These are phyloP conservation scores for Calliscelio sp. DNA, from an alignment of 2,888 invertebrate species.

Conservation along the genomic window DNA sequence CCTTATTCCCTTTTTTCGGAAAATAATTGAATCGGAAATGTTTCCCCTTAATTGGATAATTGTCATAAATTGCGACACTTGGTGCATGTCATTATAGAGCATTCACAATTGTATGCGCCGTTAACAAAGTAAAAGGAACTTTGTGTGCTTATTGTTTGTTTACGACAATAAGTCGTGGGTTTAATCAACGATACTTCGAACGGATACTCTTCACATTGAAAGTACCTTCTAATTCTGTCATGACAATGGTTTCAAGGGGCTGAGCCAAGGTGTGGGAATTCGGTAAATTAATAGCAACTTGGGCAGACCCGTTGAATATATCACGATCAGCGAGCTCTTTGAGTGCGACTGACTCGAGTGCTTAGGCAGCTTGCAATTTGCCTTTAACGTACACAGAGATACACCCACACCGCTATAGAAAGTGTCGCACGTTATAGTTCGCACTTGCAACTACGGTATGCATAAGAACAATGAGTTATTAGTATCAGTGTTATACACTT, in stretches of 20 bases:
- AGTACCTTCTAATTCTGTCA: constrained; percentile 59
- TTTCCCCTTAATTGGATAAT: neutral
- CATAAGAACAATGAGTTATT: constrained; percentile 70
- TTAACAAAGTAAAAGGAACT: constrained; percentile 34
- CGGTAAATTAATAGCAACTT: constrained; percentile 69
- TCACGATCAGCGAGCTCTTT: constrained; percentile 69
- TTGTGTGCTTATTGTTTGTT: constrained; percentile 54
- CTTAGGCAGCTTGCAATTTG: constrained; percentile 70
- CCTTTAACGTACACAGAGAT: constrained; percentile 44
- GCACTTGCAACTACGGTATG: constrained; percentile 60
- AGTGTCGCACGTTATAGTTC: constrained; percentile 66
- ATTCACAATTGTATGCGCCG: neutral
- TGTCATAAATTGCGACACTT: constrained; percentile 9
- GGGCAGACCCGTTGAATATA: constrained; percentile 62
- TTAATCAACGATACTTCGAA: constrained; percentile 49
- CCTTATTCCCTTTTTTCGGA: neutral
- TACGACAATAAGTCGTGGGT: constrained; percentile 43
- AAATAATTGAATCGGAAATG: neutral
- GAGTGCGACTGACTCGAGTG: constrained; percentile 65
- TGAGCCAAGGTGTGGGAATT: constrained; percentile 62
- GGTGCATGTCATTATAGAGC: neutral
- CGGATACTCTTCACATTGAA: constrained; percentile 49
- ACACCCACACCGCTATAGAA: constrained; percentile 31
- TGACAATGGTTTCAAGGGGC: constrained; percentile 53
- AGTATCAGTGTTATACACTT: constrained; percentile 54